A percentile compares a stretch with the other conserved stretches of the same genome.
phyloP scores from a whole-genome alignment of 2,888 invertebrate species.

The Agrilus mali region DNA sequence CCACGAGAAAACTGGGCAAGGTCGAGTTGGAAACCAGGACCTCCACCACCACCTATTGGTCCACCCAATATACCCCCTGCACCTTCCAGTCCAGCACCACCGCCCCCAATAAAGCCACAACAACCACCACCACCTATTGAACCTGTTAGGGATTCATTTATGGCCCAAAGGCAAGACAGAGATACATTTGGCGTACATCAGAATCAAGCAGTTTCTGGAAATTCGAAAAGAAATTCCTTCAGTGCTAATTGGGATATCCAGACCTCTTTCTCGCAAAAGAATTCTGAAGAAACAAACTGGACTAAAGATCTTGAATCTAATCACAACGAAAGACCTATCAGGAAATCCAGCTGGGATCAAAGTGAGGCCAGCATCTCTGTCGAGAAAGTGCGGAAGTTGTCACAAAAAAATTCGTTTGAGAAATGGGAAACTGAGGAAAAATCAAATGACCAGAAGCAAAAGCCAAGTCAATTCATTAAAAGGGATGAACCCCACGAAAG shows the following conservation, averaged over 20 bases:
- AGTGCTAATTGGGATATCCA: constrained; percentile 35
- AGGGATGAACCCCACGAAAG: constrained; percentile 36
- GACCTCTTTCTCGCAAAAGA: constrained; percentile 27
- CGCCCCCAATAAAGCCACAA: constrained; percentile 44
- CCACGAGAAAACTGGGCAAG: constrained; percentile 31
- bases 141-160: constrained; percentile 44
- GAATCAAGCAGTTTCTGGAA: constrained; percentile 33
- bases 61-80: constrained; percentile 44
- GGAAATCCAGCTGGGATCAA: constrained; percentile 33
- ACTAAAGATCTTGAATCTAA: constrained; percentile 31
- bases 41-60: constrained; percentile 50
- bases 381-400: constrained; percentile 24
- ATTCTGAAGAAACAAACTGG: constrained; percentile 35
- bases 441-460: constrained; percentile 12
- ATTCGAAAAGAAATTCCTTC: constrained; percentile 32
- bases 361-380: constrained; percentile 34
- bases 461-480: constrained; percentile 19
- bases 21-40: constrained; percentile 39
- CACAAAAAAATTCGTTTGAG: constrained; percentile 11
- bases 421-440: constrained; percentile 17
- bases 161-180: constrained; percentile 55
- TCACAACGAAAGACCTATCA: constrained; percentile 21
- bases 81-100: constrained; percentile 45
- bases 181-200: constrained; percentile 64
- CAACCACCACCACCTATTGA: constrained; percentile 57